These are phyloP conservation scores for Cylas formicarius DNA, from an alignment of 1,140 invertebrate genomes.

Conservation along the genomic window DNA sequence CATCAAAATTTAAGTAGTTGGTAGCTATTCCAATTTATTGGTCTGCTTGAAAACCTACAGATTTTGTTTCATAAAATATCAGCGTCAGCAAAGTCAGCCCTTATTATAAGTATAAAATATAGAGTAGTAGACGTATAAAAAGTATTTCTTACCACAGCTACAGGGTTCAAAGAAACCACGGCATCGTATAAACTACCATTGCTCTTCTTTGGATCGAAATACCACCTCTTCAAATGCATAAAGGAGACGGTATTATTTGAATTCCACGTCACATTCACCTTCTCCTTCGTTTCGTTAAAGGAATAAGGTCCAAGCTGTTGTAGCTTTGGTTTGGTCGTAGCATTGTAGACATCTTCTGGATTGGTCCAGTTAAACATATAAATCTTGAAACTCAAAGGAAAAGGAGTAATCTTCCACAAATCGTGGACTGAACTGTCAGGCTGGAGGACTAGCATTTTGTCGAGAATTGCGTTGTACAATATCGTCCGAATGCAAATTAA, in stretches of 20 bases:
- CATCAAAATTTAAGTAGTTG: too few species aligned
- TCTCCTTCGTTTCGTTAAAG: slow-evolving; percentile 58
- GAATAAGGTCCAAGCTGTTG: slow-evolving; percentile 63
- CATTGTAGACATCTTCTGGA: slow-evolving; percentile 48
- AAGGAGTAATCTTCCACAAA: slow-evolving; percentile 26
- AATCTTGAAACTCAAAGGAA: slow-evolving; percentile 50
- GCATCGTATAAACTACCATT: slow-evolving; percentile 17
- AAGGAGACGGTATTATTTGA: slow-evolving; percentile 65
- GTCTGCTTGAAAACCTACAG: too few species aligned
- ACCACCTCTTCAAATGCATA: slow-evolving; percentile 64
- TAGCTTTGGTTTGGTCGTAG: slow-evolving; percentile 17
- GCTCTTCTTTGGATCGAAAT: slow-evolving; percentile 63
- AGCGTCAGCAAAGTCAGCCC: not conserved
- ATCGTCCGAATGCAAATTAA: slow-evolving; percentile 18
- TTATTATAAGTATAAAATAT: slow-evolving; percentile 7
- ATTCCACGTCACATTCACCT: slow-evolving; percentile 63
- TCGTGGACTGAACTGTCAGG: slow-evolving; percentile 14
- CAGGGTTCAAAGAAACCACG: slow-evolving; percentile 73
- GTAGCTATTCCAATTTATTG: too few species aligned
- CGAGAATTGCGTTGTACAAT: slow-evolving; percentile 23
- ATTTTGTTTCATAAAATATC: too few species aligned
- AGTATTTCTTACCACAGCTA: slow-evolving; percentile 76
- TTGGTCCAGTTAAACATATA: slow-evolving; percentile 82
- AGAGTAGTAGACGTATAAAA: not conserved
- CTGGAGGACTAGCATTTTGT: slow-evolving; percentile 15